Percentiles rank a stretch among this genome's conserved stretches.
Conservation (phyloP, 2,797 vertebrate genomes). For the Potorous gilbertii region DNA sequence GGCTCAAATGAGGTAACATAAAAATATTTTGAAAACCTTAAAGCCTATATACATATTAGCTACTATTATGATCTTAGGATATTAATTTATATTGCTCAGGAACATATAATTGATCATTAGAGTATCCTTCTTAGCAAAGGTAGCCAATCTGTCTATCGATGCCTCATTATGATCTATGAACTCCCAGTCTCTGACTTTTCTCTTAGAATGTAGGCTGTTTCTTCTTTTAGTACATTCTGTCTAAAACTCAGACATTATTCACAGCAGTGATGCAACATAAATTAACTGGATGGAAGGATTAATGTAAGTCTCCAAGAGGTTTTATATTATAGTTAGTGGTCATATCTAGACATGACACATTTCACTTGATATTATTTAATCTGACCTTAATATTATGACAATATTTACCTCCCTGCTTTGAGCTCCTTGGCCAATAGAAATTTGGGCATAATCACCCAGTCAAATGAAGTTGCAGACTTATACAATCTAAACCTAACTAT, state of each 20-base stretch:
- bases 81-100: neutral
- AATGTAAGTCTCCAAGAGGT: slow-evolving; percentile 2
- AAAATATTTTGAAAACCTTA: neutral
- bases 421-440: slow-evolving; percentile 40
- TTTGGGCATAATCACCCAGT: neutral
- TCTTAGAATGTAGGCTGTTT: neutral
- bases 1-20: neutral
- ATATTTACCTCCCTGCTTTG: neutral
- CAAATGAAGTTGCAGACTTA: neutral
- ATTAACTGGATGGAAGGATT: slow-evolving; percentile 19
- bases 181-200: neutral
- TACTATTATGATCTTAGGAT: neutral
- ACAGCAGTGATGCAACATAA: slow-evolving; percentile 9
- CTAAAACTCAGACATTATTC: slow-evolving; percentile 12
- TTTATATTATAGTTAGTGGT: neutral
- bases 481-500: neutral
- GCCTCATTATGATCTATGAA: neutral
- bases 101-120: neutral
- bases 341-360: neutral
- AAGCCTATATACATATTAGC: neutral
- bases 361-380: slow-evolving; percentile 4
- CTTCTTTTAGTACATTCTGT: slow-evolving; percentile 25
- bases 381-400: slow-evolving; percentile 1
- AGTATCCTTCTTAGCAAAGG: neutral
- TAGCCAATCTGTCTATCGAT: neutral